Evolutionary conservation across 2,113 vertebrate species (phyloP).

Genomic region (Callionymus lyra): DNA sequence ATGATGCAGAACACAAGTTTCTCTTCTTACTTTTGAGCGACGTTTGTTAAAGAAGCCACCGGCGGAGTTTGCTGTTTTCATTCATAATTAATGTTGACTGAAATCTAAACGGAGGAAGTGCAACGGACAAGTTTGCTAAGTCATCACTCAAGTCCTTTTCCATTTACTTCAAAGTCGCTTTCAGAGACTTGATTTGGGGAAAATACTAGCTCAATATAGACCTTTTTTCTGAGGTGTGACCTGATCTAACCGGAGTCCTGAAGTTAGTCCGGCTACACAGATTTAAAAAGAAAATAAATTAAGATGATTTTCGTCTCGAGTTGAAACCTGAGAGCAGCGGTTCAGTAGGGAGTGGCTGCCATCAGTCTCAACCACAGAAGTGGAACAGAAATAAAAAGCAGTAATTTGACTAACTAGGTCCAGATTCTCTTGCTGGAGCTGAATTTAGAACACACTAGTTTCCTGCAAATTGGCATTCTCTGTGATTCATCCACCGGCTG

Average conservation of each 20-base stretch:
- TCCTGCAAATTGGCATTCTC: constrained; percentile 13
- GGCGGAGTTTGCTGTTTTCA: constrained; percentile 19
- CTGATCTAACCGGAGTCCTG: too few relatives aligned
- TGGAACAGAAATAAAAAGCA: constrained; percentile 16
- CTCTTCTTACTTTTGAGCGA: constrained; percentile 2
- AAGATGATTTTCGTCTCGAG: not conserved
- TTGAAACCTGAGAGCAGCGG: constrained; percentile 16
- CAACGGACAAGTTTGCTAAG: constrained; percentile 1
- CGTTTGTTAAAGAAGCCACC: constrained; percentile 15
- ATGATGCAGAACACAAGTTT: not conserved
- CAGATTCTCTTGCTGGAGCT: constrained; percentile 6
- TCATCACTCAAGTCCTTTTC: too few relatives aligned
- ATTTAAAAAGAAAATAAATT: too few relatives aligned
- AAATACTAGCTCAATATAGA: too few relatives aligned
- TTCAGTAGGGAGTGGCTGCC: constrained; percentile 5
- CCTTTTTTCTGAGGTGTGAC: too few relatives aligned
- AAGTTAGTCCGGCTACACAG: too few relatives aligned
- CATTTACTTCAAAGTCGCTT: too few relatives aligned
- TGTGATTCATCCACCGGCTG: constrained; percentile 7
- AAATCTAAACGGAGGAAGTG: constrained; percentile 27
- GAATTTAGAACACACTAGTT: constrained; percentile 9
- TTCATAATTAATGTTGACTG: constrained; percentile 30
- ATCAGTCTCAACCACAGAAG: constrained; percentile 10
- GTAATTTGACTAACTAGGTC: constrained; percentile 20
- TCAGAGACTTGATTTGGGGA: too few relatives aligned